Evolutionary conservation across 2,888 invertebrate genomes (phyloP).

Genomic region (Nycteola revayana): DNA sequence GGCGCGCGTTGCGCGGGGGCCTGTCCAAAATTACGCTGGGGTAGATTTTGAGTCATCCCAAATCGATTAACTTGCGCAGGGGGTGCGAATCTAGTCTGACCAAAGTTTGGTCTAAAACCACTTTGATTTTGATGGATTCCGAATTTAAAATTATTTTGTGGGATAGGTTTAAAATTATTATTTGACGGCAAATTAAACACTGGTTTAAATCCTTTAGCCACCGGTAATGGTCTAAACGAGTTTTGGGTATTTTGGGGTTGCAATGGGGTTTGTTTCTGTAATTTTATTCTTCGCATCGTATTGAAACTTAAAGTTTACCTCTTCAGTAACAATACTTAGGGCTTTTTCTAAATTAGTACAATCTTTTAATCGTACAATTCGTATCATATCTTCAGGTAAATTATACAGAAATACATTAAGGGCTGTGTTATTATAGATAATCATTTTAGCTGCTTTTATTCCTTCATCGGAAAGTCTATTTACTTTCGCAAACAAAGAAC

Average conservation of each 20-base stretch:
- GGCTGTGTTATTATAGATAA: constrained; percentile 3
- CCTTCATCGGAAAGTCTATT: constrained; percentile 3
- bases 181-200: too few relatives aligned
- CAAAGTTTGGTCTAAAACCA: too few relatives aligned
- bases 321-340: constrained; percentile 1
- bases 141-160: too few relatives aligned
- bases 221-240: background rate
- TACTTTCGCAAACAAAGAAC: constrained; percentile 3
- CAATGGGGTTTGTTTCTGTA: background rate
- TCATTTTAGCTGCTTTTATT: constrained; percentile 2
- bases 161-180: too few relatives aligned
- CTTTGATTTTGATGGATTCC: too few relatives aligned
- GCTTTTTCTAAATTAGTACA: constrained; percentile 1
- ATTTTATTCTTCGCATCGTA: constrained; percentile 1
- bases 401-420: constrained; percentile 6
- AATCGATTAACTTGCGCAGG: too few relatives aligned
- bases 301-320: constrained; percentile 2
- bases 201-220: background rate
- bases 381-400: constrained; percentile 5
- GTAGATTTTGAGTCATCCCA: too few relatives aligned
- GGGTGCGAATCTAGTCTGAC: too few relatives aligned
- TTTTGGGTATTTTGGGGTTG: background rate
- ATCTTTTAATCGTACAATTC: constrained; percentile 4
- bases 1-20: too few relatives aligned
- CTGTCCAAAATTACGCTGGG: too few relatives aligned